Evolutionary conservation across 2,113 vertebrate species (phyloP), one percentile per base, ranked within the genome.

Genomic region (Corvus moneduloides): DNA sequence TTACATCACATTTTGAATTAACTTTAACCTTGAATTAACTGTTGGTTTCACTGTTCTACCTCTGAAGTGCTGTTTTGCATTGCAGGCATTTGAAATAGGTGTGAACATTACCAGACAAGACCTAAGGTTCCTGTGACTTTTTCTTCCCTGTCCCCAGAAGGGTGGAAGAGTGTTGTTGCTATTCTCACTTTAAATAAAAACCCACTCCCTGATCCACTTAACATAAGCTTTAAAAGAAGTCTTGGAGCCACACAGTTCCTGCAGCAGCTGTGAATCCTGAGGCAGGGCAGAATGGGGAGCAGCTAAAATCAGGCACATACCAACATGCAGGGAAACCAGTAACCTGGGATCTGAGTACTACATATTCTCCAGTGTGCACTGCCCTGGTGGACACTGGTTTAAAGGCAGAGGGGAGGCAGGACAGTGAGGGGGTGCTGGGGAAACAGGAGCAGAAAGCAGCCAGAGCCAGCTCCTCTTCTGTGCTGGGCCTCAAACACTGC

Each of bases 401-500:
- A 26, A 39, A 39, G 28, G 23, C 27, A 24, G 37, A 2, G 35
- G 4, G 21, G 37, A 59, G 32, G 54, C 59, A 52, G 46, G 44
- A 54, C 27, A 28, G 62, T 0, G 10, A 83, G 33, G 55, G 48
- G 56, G 46, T 3, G 15, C 58, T 72, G 20, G 6, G 7, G 15
- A 16, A 41, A 68, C 16, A 51, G 22, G 39, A 46, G 44, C 27
- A 48, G 48, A 48, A 52, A 43, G 32, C 39, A 63, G 63, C 32
- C 32, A 8, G n/a, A 48, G 52, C 73, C 62, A 52, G 41, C 27
- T n/a, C 20, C 16, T 64, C 30, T 39, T 52, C 46, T 33, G 23
- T 0, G 0, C 37, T 7, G 71, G 10, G 23, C 46, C 33, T 46
- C 0, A 0, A 91, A 16, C 21, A 24, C 21, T 1, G 1, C 17